Evolutionary conservation across 2,797 vertebrate species (phyloP).

Genomic region (Catamblyrhynchus diadema): DNA sequence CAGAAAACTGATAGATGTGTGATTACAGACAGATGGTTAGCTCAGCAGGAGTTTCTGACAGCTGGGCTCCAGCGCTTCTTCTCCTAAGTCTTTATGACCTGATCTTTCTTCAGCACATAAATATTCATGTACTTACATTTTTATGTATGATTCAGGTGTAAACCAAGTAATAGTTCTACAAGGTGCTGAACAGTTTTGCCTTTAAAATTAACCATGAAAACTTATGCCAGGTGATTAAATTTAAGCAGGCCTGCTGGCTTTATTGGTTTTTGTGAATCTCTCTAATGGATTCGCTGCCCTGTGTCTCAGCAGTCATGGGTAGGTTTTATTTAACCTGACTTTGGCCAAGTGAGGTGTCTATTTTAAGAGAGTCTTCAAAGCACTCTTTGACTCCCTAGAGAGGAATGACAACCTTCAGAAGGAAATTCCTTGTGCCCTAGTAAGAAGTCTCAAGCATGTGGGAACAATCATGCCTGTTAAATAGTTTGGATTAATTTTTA

Average conservation of each 20-base stretch:
- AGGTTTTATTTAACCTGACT: neutral
- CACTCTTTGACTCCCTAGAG: neutral
- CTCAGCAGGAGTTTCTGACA: constrained; percentile 36
- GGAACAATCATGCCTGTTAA: neutral
- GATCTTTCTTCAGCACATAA: constrained; percentile 49
- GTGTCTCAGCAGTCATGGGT: neutral
- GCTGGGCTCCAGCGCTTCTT: constrained; percentile 51
- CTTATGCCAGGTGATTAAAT: neutral
- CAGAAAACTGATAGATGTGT: constrained; percentile 37
- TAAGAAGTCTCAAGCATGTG: neutral
- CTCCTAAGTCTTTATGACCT: constrained; percentile 9
- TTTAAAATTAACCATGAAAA: constrained; percentile 36
- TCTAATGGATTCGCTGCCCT: neutral
- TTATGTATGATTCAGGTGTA: constrained; percentile 16
- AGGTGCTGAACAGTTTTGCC: neutral
- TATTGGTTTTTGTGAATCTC: neutral
- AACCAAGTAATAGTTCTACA: constrained; percentile 10
- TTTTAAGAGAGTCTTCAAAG: neutral
- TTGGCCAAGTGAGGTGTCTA: neutral
- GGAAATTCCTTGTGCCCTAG: neutral
- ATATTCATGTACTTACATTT: constrained; percentile 43
- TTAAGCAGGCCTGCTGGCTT: neutral
- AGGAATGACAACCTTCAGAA: neutral
- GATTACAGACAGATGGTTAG: constrained; percentile 52
- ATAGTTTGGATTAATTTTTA: neutral